Evolutionary conservation across 2,113 vertebrate species (phyloP).

Genomic region (cattle (Bos taurus)): ARS-UCD2.0 NC_037356.1:35419501-35420000

Average conservation of each 20-base stretch:
- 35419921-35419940: background rate
- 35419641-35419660: accelerated
- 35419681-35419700: accelerated
- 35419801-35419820: background rate
- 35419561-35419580: background rate
- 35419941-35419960: accelerated
- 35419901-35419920: background rate
- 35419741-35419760: background rate
- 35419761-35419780: background rate
- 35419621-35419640: background rate
- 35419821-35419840: background rate
- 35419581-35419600: background rate
- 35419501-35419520: background rate
- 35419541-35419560: background rate
- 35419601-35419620: background rate
- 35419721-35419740: background rate
- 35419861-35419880: background rate
- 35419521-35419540: background rate
- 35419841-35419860: background rate
- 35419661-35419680: background rate
- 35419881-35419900: accelerated
- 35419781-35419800: background rate
- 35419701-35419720: background rate
- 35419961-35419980: background rate
- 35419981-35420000: background rate